A percentile compares a stretch with the other conserved stretches of the same genome.
phyloP scores from a whole-genome alignment of 2,888 invertebrate species.

The Drosophila ezoana region DNA sequence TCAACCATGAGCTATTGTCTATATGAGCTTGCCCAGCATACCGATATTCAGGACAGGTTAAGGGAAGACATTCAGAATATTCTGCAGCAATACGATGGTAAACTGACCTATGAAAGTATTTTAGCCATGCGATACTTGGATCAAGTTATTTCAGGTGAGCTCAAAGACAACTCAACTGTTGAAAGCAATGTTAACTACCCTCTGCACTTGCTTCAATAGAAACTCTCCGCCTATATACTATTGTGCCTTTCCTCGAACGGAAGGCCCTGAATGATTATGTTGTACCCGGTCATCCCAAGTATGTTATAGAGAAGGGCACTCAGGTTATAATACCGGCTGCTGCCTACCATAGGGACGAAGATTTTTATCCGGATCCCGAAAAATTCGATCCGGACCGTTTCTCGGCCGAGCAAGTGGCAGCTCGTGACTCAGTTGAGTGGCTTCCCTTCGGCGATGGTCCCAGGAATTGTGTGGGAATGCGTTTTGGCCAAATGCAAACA shows the following conservation, averaged over 20 bases:
- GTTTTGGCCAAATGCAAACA: slow-evolving; percentile 82
- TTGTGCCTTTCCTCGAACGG: slow-evolving; percentile 86
- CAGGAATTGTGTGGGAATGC: slow-evolving; percentile 81
- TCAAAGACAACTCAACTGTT: too few relatives aligned
- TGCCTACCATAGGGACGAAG: slow-evolving; percentile 86
- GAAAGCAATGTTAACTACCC: background rate
- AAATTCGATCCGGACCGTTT: slow-evolving; percentile 88
- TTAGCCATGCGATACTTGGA: slow-evolving; percentile 85
- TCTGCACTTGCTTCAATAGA: slow-evolving; percentile 81
- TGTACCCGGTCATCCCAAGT: slow-evolving; percentile 85
- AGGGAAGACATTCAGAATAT: slow-evolving; percentile 84
- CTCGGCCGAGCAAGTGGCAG: slow-evolving; percentile 86
- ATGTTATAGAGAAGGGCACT: slow-evolving; percentile 85
- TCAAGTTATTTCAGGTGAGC: slow-evolving; percentile 85
- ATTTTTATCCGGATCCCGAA: slow-evolving; percentile 86
- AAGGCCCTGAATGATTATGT: slow-evolving; percentile 86
- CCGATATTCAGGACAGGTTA: slow-evolving; percentile 84
- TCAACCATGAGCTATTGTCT: slow-evolving; percentile 85
- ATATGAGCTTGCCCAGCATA: slow-evolving; percentile 85
- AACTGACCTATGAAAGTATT: slow-evolving; percentile 82
- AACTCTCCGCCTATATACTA: slow-evolving; percentile 86
- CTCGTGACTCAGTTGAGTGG: slow-evolving; percentile 84
- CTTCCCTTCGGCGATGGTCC: slow-evolving; percentile 84
- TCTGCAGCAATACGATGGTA: slow-evolving; percentile 80
- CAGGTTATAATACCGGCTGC: slow-evolving; percentile 75